phyloP scores from a whole-genome alignment of 1,140 invertebrate species.

The Olivierus martensii region DNA sequence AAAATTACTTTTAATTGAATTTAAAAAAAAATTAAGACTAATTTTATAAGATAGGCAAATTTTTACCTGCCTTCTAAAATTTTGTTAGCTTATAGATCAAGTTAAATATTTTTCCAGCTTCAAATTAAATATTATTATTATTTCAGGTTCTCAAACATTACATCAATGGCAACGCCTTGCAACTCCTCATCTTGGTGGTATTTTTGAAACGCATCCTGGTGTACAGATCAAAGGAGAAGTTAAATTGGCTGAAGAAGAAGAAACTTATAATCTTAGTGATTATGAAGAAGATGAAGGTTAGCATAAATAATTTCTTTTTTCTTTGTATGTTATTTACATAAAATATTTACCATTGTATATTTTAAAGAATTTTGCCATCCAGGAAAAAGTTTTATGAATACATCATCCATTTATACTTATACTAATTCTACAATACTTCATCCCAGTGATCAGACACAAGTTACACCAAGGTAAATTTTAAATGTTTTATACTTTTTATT shows the following conservation, averaged over 20 bases:
- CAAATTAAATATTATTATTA: neutral
- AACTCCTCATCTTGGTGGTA: conserved; percentile 68
- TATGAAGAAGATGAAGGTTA: conserved; percentile 69
- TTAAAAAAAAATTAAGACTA: too few relatives aligned
- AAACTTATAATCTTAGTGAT: conserved; percentile 63
- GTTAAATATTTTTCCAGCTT: neutral
- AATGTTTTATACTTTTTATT: too few relatives aligned
- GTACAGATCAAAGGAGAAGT: conserved; percentile 68
- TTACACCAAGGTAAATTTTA: conserved; percentile 40
- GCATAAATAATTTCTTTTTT: too few relatives aligned
- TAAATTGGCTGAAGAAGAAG: conserved; percentile 58
- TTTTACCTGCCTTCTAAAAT: too few relatives aligned
- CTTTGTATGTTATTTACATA: too few relatives aligned
- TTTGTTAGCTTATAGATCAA: too few relatives aligned
- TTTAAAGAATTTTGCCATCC: conserved; percentile 20
- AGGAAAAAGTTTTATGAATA: conserved; percentile 32
- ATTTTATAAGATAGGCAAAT: too few relatives aligned
- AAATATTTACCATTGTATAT: conserved; percentile 19
- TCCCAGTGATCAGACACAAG: conserved; percentile 60
- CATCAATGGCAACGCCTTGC: conserved; percentile 89
- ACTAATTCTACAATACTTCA: conserved; percentile 82
- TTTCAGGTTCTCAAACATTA: conserved; percentile 58
- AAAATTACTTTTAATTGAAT: too few relatives aligned
- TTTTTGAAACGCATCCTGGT: conserved; percentile 79
- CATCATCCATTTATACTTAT: conserved; percentile 66